Percentiles rank a stretch among this genome's conserved stretches.
phyloP scores from a whole-genome alignment of 2,797 vertebrate genomes.

The Peromyscus aztecus region DNA sequence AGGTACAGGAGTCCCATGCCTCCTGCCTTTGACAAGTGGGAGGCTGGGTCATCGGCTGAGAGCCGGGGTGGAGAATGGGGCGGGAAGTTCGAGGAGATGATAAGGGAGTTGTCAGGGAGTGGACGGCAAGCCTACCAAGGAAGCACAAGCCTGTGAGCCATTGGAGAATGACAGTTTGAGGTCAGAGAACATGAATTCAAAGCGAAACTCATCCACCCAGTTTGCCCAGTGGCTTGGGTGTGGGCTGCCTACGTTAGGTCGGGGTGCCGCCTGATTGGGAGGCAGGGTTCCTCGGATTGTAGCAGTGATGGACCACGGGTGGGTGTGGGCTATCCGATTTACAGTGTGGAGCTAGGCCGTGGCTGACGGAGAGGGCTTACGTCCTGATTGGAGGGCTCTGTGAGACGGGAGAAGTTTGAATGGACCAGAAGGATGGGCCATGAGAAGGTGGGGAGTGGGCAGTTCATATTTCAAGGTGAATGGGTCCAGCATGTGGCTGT shows the following conservation, averaged over 20 bases:
- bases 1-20: neutral
- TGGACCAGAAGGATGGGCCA: neutral
- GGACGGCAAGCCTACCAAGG: neutral
- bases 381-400: neutral
- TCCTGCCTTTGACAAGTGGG: neutral
- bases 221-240: constrained; percentile 35
- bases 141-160: neutral
- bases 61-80: neutral
- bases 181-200: constrained; percentile 31
- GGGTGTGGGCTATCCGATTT: neutral
- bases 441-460: too few relatives aligned
- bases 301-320: accelerated
- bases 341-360: neutral
- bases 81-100: neutral
- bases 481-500: accelerated
- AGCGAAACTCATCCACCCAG: constrained; percentile 38
- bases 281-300: neutral
- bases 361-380: neutral
- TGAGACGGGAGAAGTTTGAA: too few relatives aligned
- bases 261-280: neutral
- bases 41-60: neutral
- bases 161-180: constrained; percentile 58
- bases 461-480: neutral
- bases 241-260: neutral
- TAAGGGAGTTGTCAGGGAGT: neutral